phyloP scores from a whole-genome alignment of 2,888 invertebrate genomes.

The Agelastica alni region DNA sequence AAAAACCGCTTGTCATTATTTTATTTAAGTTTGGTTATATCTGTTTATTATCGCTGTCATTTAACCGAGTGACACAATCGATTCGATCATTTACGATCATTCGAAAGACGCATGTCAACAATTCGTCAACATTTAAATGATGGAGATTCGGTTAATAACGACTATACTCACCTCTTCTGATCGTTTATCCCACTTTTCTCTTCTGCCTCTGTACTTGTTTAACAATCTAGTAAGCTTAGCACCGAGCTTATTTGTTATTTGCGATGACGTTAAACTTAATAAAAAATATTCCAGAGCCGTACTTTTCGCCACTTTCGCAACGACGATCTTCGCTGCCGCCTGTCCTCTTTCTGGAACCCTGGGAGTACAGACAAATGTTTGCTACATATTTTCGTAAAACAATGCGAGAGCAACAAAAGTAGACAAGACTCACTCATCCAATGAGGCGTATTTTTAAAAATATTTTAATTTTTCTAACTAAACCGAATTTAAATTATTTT shows the following conservation, averaged over 20 bases:
- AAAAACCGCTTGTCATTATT: neutral
- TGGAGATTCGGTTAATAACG: no score
- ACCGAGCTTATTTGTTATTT: conserved; percentile 56
- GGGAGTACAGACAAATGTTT: neutral
- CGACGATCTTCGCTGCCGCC: conserved; percentile 38
- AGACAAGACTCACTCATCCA: neutral
- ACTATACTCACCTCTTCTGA: conserved; percentile 56
- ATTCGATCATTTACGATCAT: no score
- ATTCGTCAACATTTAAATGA: no score
- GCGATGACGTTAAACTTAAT: conserved; percentile 52
- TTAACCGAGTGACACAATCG: no score
- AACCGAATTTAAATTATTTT: no score
- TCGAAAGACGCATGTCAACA: no score
- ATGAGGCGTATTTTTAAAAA: no score
- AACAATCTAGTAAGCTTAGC: conserved; percentile 61
- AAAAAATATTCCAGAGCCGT: conserved; percentile 57
- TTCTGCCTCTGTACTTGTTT: conserved; percentile 60
- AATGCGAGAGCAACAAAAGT: no score
- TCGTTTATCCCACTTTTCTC: conserved; percentile 57
- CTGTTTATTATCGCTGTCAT: neutral
- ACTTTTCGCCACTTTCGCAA: conserved; percentile 47
- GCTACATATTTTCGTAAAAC: no score
- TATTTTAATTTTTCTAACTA: no score
- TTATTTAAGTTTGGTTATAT: neutral
- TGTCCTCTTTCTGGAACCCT: conserved; percentile 47